Conservation (phyloP, 2,888 invertebrate species). For the Pycnomerus fuliginosus region DNA sequence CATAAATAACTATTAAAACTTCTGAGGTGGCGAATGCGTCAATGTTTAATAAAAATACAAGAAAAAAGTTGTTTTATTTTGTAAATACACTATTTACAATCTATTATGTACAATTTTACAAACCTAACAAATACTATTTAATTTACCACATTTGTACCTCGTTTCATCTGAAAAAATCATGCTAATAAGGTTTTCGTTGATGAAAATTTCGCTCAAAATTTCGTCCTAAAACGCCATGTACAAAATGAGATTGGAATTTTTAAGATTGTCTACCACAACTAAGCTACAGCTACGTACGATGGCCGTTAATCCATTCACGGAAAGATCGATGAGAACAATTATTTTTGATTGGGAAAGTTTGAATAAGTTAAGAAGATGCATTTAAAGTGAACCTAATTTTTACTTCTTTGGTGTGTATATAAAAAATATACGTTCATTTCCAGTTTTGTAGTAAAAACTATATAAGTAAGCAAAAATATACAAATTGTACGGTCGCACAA, state of each 20-base stretch:
- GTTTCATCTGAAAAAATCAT: conserved; percentile 33
- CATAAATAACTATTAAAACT: too few species aligned
- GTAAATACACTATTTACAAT: conserved; percentile 44
- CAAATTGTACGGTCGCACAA: conserved; percentile 45
- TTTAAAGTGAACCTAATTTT: conserved; percentile 40
- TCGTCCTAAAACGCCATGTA: conserved; percentile 1
- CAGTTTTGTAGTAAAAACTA: conserved; percentile 52
- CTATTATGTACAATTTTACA: conserved; percentile 44
- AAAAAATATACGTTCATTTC: conserved; percentile 51
- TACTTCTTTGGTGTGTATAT: conserved; percentile 51
- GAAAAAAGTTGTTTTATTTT: conserved; percentile 42
- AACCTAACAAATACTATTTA: conserved; percentile 41
- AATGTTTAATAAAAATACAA: conserved; percentile 26
- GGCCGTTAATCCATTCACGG: conserved; percentile 24
- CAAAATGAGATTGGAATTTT: conserved; percentile 12
- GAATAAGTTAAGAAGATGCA: conserved; percentile 37
- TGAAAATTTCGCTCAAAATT: conserved; percentile 3
- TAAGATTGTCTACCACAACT: conserved; percentile 2
- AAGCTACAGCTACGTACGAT: conserved; percentile 28
- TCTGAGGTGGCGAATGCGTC: too few species aligned
- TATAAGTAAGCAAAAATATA: conserved; percentile 45
- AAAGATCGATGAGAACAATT: conserved; percentile 29
- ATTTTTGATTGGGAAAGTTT: conserved; percentile 33
- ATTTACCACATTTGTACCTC: conserved; percentile 43
- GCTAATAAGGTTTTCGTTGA: conserved; percentile 16